Conservation (phyloP, 2,888 invertebrate genomes). For the Microplitis deprimator region DNA sequence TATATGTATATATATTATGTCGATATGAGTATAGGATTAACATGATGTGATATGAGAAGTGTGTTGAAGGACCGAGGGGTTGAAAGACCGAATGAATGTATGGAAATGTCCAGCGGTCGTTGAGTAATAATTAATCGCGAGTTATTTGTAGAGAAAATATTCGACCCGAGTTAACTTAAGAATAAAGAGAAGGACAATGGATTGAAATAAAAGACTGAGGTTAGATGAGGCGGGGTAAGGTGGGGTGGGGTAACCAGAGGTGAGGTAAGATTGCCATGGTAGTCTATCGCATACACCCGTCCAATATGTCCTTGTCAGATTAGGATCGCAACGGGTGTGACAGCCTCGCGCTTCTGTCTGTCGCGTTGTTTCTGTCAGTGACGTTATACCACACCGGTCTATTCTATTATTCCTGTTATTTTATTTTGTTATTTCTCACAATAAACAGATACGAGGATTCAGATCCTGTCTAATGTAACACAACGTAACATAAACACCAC, state of each 20-base stretch:
- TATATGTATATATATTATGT: no score
- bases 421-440: not conserved
- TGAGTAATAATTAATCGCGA: slow-evolving; percentile 61
- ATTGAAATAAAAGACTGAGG: slow-evolving; percentile 12
- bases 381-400: not conserved
- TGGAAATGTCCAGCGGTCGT: slow-evolving; percentile 59
- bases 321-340: slow-evolving; percentile 68
- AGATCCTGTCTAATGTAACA: not conserved
- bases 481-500: not conserved
- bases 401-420: not conserved
- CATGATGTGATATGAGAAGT: no score
- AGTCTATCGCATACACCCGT: slow-evolving; percentile 44
- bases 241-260: no score
- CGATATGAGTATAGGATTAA: not conserved
- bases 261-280: slow-evolving; percentile 16
- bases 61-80: not conserved
- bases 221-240: not conserved
- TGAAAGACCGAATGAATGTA: slow-evolving; percentile 51
- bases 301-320: slow-evolving; percentile 70
- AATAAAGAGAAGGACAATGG: slow-evolving; percentile 23
- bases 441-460: not conserved
- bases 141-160: slow-evolving; percentile 19
- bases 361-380: slow-evolving; percentile 53
- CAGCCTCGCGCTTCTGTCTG: slow-evolving; percentile 71
- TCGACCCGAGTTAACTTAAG: not conserved